Base-by-base conservation (phyloP, 2,888 invertebrate species). In the Ypsolopha scabrella region DNA sequence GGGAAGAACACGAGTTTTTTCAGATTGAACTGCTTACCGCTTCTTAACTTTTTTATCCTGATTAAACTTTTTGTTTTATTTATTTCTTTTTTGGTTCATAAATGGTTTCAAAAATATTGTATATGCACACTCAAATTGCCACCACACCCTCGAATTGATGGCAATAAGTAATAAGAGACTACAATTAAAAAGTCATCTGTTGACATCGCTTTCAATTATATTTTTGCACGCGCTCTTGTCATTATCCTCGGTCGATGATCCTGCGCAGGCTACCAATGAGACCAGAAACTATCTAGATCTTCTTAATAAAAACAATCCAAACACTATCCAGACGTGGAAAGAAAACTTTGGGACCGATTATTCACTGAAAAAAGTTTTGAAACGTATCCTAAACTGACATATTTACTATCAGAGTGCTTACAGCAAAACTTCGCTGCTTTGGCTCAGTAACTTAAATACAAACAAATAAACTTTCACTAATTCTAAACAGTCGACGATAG, bases 401-500 rank as follows among this genome's bases (percentile, higher is more conserved):
- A 24, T 24, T 24, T 24, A 24, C 24, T 24, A 24, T 24, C 24
- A 24, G 24, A 24, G 4, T 4, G 4, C 24, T 24, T 24, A 3
- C 24, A 2, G 24, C 24, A 4, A 24, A 24, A 24, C 24, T 4
- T 24, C 24, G 4, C 24, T 24, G 24, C 37, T 13, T 38, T n/a
- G 11, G 8, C 48, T 24, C 24, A 24, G 24, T 24, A 24, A 24
- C 24, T 3, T 11, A 11, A 14, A 41, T 14, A 34, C 37, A 52
- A 72, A 72, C 66, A 76, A 76, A 73, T 65, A 56, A 48, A 58
- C 55, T 52, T 58, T 61, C 62, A 64, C 71, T 77, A 67, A 85
- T 80, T 57, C 67, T 77, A 82, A 85, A 85, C 75, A 82, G 54
- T 45, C 83, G 82, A 78, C 62, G 80, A 85, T 61, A 59, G 82